These are phyloP conservation scores for Pangasius mekongensis DNA, from an alignment of 2,797 vertebrate genomes.

Conservation along the genomic window DNA sequence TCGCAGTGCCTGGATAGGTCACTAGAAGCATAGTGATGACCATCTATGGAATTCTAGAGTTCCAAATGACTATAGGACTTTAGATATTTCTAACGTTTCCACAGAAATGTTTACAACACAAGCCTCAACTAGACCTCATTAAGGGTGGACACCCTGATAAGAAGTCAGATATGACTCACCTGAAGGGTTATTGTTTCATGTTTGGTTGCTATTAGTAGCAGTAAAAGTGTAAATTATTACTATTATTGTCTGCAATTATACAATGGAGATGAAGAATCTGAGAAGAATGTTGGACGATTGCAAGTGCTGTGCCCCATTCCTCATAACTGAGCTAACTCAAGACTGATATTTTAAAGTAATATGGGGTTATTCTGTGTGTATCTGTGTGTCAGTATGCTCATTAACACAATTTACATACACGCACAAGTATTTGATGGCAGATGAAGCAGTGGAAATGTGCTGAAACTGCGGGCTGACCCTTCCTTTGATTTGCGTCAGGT, in stretches of 20 bases:
- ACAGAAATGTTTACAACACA: conserved; percentile 17
- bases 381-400: neutral
- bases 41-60: neutral
- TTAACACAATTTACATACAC: neutral
- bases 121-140: neutral
- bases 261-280: neutral
- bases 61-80: neutral
- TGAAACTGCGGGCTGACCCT: neutral
- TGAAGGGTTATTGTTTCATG: neutral
- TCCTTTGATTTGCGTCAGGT: conserved; percentile 27
- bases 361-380: neutral
- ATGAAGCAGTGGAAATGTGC: neutral
- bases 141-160: conserved; percentile 4
- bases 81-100: neutral
- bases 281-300: neutral
- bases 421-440: neutral
- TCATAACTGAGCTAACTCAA: neutral
- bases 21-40: neutral
- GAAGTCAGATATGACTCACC: neutral
- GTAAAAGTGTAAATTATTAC: neutral
- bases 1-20: neutral
- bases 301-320: neutral
- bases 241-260: no score
- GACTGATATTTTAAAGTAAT: neutral
- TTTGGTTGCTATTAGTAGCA: conserved; percentile 36